Evolutionary conservation across 2,888 invertebrate species (phyloP).

Genomic region (Eristalinus aeneus): DNA sequence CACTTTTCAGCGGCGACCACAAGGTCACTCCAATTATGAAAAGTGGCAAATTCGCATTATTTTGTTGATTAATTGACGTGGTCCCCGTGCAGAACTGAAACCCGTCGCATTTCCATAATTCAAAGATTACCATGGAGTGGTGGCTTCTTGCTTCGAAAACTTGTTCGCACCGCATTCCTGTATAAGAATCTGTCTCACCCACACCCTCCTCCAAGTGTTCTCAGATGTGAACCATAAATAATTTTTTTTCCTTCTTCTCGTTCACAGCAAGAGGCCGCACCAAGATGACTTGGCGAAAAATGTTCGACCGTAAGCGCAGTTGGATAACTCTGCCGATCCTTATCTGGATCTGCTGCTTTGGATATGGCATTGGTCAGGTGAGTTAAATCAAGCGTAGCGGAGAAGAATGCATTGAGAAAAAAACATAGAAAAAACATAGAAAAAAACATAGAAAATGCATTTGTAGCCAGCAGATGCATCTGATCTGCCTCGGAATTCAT

Average conservation of each 20-base stretch:
- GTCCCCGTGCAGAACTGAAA: background rate
- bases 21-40: background rate
- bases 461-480: constrained; percentile 26
- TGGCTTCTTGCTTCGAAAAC: background rate
- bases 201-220: background rate
- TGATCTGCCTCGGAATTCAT: background rate
- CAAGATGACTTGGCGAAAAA: constrained; percentile 24
- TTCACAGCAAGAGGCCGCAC: background rate
- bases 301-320: constrained; percentile 54
- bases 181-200: constrained; percentile 21
- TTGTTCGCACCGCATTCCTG: constrained; percentile 8
- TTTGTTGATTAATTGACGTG: background rate
- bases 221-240: constrained; percentile 2
- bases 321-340: constrained; percentile 60
- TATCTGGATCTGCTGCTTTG: constrained; percentile 64
- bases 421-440: background rate
- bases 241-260: constrained; percentile 9
- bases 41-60: background rate
- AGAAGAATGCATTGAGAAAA: background rate
- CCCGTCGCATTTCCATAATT: background rate
- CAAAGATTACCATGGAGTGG: background rate
- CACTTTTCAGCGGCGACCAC: background rate
- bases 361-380: constrained; percentile 58
- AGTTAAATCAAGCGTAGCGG: constrained; percentile 7
- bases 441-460: background rate